These are phyloP conservation scores for Theocolax elegans DNA, from an alignment of 1,140 invertebrate species.

Conservation along the genomic window DNA sequence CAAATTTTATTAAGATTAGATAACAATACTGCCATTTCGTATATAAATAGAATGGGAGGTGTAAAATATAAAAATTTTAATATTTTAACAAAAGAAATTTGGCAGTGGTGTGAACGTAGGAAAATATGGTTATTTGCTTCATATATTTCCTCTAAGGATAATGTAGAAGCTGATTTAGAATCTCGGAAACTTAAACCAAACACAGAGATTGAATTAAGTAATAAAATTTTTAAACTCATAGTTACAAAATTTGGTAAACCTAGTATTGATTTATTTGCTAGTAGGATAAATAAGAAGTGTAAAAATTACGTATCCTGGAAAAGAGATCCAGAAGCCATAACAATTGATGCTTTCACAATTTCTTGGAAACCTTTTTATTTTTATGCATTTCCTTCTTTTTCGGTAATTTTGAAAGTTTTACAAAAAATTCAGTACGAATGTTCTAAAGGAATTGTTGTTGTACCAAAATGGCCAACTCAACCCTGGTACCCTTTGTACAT, in stretches of 20 bases:
- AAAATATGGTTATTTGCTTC: conserved; percentile 35
- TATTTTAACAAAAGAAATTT: too few relatives aligned
- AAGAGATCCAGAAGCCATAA: conserved; percentile 39
- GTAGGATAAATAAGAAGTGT: conserved; percentile 45
- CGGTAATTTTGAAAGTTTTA: conserved; percentile 6
- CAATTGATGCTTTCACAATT: neutral
- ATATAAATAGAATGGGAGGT: too few relatives aligned
- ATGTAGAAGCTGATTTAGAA: conserved; percentile 27
- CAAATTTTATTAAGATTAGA: conserved; percentile 48
- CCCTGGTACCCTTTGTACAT: neutral
- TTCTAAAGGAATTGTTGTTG: neutral
- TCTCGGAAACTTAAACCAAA: conserved; percentile 1
- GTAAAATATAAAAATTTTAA: conserved; percentile 30
- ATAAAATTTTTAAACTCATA: conserved; percentile 32
- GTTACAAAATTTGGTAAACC: conserved; percentile 43
- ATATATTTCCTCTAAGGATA: conserved; percentile 31
- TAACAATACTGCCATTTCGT: conserved; percentile 46
- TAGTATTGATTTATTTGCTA: conserved; percentile 46
- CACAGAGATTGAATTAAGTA: conserved; percentile 17
- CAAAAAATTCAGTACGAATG: conserved; percentile 17
- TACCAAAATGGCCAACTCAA: conserved; percentile 8
- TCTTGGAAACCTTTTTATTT: conserved; percentile 4
- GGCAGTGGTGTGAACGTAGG: conserved; percentile 28
- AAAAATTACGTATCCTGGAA: conserved; percentile 41
- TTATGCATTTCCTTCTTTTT: conserved; percentile 22